A percentile compares a stretch with the other conserved stretches of the same genome.
These are phyloP conservation scores for Phenganax subtilis DNA, from an alignment of 92 coral and sea anemone genomes.

Conservation along the genomic window DNA sequence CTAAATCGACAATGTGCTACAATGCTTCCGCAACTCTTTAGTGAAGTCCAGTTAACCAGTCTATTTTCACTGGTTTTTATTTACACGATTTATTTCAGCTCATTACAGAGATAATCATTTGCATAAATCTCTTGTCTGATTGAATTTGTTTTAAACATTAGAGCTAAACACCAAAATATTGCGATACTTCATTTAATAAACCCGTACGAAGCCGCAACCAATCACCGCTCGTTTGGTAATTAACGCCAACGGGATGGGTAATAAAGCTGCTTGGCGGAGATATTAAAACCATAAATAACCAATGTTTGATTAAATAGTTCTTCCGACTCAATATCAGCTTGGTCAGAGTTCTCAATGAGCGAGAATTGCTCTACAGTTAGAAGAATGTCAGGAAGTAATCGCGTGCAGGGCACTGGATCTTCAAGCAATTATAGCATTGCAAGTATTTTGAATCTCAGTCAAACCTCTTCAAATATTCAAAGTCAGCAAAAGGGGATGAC, in stretches of 20 bases:
- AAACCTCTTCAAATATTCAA: slow-evolving; percentile 20
- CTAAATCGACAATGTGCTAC: slow-evolving; percentile 20
- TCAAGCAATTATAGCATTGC: slow-evolving; percentile 33
- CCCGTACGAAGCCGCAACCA: slow-evolving; percentile 48
- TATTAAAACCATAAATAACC: slow-evolving; percentile 47
- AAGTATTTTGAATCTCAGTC: slow-evolving; percentile 23
- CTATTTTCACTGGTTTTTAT: slow-evolving; percentile 28
- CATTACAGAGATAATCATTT: slow-evolving; percentile 45
- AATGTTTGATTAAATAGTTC: slow-evolving; percentile 36
- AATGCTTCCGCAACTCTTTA: slow-evolving; percentile 17
- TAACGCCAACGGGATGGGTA: slow-evolving; percentile 49
- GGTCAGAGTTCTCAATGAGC: slow-evolving; percentile 29
- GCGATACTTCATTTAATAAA: slow-evolving; percentile 46
- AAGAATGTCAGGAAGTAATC: slow-evolving; percentile 32
- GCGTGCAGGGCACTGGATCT: neutral
- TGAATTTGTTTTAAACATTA: slow-evolving; percentile 44
- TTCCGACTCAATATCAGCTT: slow-evolving; percentile 41
- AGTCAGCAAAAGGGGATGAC: neutral
- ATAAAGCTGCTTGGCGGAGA: slow-evolving; percentile 45
- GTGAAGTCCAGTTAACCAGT: neutral
- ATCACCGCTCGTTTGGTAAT: slow-evolving; percentile 37
- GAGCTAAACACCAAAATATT: slow-evolving; percentile 45
- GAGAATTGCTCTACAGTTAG: slow-evolving; percentile 25
- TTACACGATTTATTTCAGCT: slow-evolving; percentile 47
- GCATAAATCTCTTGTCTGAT: slow-evolving; percentile 47